phyloP scores from a whole-genome alignment of 2,888 invertebrate species.

The Tridacna crocea region DNA sequence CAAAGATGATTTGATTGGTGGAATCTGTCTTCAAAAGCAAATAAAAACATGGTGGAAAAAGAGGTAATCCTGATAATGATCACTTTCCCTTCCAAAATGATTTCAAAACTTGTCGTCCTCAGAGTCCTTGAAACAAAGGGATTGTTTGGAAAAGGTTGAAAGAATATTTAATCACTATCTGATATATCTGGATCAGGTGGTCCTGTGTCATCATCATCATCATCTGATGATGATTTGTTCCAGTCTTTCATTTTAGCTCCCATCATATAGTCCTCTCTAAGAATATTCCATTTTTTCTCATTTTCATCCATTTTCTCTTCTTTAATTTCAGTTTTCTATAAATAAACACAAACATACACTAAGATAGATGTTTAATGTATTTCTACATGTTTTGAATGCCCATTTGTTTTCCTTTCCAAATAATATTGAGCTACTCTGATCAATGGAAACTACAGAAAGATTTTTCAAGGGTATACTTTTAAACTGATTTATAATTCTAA shows the following conservation, averaged over 20 bases:
- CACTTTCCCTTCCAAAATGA: too few relatives aligned
- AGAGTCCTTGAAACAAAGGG: too few relatives aligned
- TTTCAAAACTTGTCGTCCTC: too few relatives aligned
- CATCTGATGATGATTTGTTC: constrained; percentile 83
- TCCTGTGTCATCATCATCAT: constrained; percentile 28
- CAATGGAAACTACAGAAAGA: too few relatives aligned
- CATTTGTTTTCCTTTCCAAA: background rate
- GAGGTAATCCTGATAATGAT: too few relatives aligned
- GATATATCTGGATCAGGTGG: constrained; percentile 49
- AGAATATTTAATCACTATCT: constrained; percentile 52
- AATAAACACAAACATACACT: background rate
- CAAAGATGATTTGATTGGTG: too few relatives aligned
- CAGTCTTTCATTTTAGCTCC: constrained; percentile 92
- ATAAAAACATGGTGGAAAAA: too few relatives aligned
- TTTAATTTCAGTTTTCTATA: constrained; percentile 6
- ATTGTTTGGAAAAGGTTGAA: background rate
- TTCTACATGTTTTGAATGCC: too few relatives aligned
- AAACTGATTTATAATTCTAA: too few relatives aligned
- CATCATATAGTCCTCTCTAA: constrained; percentile 94
- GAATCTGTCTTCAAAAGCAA: too few relatives aligned
- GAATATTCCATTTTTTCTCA: constrained; percentile 85
- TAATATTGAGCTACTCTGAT: background rate
- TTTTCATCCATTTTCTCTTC: constrained; percentile 48
- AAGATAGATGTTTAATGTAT: too few relatives aligned
- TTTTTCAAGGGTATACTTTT: too few relatives aligned